phyloP scores from a whole-genome alignment of 2,113 vertebrate genomes.

The Riparia riparia region DNA sequence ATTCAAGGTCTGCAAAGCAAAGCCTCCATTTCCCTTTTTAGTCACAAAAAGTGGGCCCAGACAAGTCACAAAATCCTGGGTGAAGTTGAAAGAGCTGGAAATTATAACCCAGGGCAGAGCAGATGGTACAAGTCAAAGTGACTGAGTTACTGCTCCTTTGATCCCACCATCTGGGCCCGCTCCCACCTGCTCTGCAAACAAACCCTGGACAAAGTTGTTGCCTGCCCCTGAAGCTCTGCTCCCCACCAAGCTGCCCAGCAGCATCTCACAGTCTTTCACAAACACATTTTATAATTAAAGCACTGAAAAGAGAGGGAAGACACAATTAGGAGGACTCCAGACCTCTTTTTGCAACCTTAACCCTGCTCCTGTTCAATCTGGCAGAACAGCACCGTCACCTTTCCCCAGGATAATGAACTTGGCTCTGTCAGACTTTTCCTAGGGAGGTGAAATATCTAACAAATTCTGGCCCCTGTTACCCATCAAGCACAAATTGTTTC shows the following conservation, averaged over 20 bases:
- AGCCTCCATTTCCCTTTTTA: neutral
- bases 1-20: neutral
- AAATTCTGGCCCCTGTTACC: neutral
- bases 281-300: neutral
- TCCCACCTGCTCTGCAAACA: neutral
- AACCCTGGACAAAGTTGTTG: neutral
- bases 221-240: neutral
- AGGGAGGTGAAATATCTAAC: neutral
- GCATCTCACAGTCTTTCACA: neutral
- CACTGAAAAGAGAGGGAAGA: neutral
- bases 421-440: neutral
- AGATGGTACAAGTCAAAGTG: neutral
- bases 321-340: neutral
- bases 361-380: neutral
- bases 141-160: conserved; percentile 1
- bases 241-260: neutral
- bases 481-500: neutral
- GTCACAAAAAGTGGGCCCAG: neutral
- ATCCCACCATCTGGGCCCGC: neutral
- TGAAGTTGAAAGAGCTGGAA: neutral
- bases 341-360: neutral
- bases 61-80: neutral
- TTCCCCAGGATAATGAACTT: neutral
- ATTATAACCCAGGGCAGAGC: neutral
- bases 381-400: neutral